A percentile compares a stretch with the other conserved stretches of the same genome.
These are phyloP conservation scores for Erethizon dorsatum DNA, from an alignment of 2,797 vertebrate species.

Conservation along the genomic window DNA sequence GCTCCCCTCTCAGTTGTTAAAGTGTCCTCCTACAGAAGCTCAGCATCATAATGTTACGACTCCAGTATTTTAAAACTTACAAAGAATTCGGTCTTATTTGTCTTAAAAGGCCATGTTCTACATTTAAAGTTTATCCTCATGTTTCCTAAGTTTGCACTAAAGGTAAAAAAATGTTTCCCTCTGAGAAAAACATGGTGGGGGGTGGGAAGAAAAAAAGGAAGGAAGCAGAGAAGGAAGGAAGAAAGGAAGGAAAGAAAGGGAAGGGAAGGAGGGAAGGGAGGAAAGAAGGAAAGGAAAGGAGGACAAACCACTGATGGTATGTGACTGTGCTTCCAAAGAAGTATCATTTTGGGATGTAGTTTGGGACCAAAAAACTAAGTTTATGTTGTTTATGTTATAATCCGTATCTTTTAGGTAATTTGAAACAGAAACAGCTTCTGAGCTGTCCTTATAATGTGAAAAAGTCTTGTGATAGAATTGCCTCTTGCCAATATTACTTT, in stretches of 20 bases:
- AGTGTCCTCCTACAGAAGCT: background rate
- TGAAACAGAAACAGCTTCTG: constrained; percentile 46
- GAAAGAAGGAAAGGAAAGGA: accelerated
- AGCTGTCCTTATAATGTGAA: background rate
- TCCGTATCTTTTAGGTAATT: constrained; percentile 59
- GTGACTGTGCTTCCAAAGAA: constrained; percentile 5
- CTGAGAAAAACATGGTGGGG: background rate
- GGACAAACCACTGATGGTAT: background rate
- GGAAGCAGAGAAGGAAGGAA: background rate
- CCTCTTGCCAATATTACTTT: background rate
- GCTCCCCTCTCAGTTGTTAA: background rate
- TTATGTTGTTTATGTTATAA: constrained; percentile 6
- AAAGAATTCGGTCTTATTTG: constrained; percentile 42
- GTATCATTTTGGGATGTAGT: background rate
- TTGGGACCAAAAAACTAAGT: constrained; percentile 17
- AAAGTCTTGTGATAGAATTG: constrained; percentile 4
- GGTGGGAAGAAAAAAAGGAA: background rate
- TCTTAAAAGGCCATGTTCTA: background rate
- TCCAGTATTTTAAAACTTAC: constrained; percentile 41
- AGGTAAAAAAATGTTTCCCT: background rate
- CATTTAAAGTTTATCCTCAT: background rate
- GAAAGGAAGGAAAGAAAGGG: background rate
- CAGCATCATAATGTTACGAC: background rate
- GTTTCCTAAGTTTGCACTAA: constrained; percentile 26
- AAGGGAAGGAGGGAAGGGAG: no score